phyloP scores from a whole-genome alignment of 2,888 invertebrate species.

The Caenorhabditis sulstoni region DNA sequence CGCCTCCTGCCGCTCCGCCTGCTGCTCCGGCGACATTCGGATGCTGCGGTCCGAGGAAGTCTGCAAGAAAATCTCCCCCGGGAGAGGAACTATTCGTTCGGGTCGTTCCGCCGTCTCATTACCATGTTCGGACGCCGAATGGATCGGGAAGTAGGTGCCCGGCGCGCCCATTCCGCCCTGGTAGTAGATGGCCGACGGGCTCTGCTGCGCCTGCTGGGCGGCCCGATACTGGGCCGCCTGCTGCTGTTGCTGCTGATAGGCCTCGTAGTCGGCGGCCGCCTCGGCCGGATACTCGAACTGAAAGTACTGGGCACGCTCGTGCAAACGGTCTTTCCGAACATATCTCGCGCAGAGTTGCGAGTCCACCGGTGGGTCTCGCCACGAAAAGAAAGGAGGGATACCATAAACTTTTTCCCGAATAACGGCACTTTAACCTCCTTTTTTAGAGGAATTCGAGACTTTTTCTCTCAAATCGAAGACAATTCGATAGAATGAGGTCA shows the following conservation, averaged over 20 bases:
- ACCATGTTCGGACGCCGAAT: slow-evolving; percentile 50
- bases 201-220: slow-evolving; percentile 25
- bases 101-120: not conserved
- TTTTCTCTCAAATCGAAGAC: too few relatives aligned
- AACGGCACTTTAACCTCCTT: too few relatives aligned
- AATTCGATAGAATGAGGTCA: too few relatives aligned
- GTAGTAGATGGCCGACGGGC: slow-evolving; percentile 28
- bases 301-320: slow-evolving; percentile 9
- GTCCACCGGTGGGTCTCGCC: too few relatives aligned
- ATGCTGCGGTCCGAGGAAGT: slow-evolving; percentile 47
- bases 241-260: slow-evolving; percentile 29
- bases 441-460: too few relatives aligned
- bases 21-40: slow-evolving; percentile 23
- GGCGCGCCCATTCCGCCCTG: slow-evolving; percentile 16
- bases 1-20: slow-evolving; percentile 3
- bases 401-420: too few relatives aligned
- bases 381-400: too few relatives aligned
- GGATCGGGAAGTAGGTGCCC: slow-evolving; percentile 45
- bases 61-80: slow-evolving; percentile 54
- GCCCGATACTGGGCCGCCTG: not conserved
- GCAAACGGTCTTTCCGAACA: too few relatives aligned
- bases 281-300: slow-evolving; percentile 40
- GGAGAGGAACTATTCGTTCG: slow-evolving; percentile 2
- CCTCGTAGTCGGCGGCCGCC: slow-evolving; percentile 23
- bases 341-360: too few relatives aligned